Base-by-base conservation (phyloP, 2,113 vertebrate species). In the Tetrao urogallus region DNA sequence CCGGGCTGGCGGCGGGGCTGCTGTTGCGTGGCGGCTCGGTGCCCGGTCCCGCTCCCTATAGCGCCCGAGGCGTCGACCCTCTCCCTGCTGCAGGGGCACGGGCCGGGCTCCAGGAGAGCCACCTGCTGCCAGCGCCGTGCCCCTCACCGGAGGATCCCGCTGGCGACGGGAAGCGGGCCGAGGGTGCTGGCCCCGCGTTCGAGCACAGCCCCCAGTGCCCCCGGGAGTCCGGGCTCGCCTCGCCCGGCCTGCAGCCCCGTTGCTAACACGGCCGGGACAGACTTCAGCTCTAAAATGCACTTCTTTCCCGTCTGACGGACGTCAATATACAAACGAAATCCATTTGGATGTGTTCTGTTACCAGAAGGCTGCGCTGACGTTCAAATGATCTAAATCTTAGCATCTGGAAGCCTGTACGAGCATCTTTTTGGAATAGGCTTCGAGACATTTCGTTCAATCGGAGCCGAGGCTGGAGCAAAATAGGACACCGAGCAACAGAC, bases 341-440 rank as follows among this genome's bases (percentile, higher is more conserved):
- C 87, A 69, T 90, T 94, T 91, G 90, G 88, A 65, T 90, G 80
- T 82, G 86, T 96, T 92, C 50, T 90, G 91, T 95, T 94, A 94
- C 95, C 96, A 96, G 96, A 94, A 96, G 94, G 95, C 96, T 94
- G 95, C 91, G 91, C 95, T 96, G 95, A 96, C 90, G 94, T 94
- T 97, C 95, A 97, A 65, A 97, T 71, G 93, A 90, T 95, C 95
- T 92, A 89, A 94, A 90, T 72, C 91, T 80, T 74, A 80, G 94
- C 94, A 94, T 93, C 95, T 95, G 95, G 82, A 85, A 89, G 93
- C 72, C n/a, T 42, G 52, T 60, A 27, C 38, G 5, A 64, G 87
- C 79, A 57, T 71, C 64, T 77, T 86, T 92, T 88, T 82, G 85
- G 94, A 83, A 54, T 5, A 77, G 73, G 69, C 65, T 92, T 90